These are phyloP conservation scores for Microctonus brassicae DNA, from an alignment of 2,888 invertebrate species.

Conservation along the genomic window DNA sequence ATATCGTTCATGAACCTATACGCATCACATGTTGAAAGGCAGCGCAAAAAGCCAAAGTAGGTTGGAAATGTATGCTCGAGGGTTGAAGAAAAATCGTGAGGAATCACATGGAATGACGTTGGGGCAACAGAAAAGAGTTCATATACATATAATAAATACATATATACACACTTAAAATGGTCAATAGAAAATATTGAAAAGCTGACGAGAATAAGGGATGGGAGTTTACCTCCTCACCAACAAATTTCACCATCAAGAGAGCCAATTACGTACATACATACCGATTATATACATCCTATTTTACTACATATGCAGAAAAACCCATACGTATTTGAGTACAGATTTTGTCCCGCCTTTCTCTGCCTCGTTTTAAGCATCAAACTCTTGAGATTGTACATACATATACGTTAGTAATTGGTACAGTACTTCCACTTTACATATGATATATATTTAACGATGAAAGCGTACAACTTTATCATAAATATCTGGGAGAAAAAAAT, in stretches of 20 bases:
- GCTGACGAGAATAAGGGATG: slow-evolving; percentile 39
- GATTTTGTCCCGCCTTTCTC: slow-evolving; percentile 12
- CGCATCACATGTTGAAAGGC: slow-evolving; percentile 20
- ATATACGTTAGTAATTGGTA: background rate
- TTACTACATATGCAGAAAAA: slow-evolving; percentile 42
- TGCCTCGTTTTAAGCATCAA: background rate
- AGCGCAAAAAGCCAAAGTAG: background rate
- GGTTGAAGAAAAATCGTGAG: slow-evolving; percentile 41
- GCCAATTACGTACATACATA: slow-evolving; percentile 63
- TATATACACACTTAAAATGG: slow-evolving; percentile 31
- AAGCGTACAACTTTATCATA: no score
- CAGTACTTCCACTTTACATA: background rate
- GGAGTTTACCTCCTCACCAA: slow-evolving; percentile 39
- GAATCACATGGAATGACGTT: slow-evolving; percentile 38
- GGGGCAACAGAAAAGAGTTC: slow-evolving; percentile 23
- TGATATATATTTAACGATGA: background rate
- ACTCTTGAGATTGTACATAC: slow-evolving; percentile 2
- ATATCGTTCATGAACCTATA: background rate
- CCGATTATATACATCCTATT: slow-evolving; percentile 41
- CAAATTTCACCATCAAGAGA: slow-evolving; percentile 63
- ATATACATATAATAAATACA: no score
- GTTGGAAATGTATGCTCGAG: background rate
- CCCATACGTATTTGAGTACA: slow-evolving; percentile 20
- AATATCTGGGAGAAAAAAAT: no score
- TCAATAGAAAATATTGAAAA: slow-evolving; percentile 60